Evolutionary conservation across 2,888 invertebrate species (phyloP).

Genomic region (Cylindroiulus punctatus): DNA sequence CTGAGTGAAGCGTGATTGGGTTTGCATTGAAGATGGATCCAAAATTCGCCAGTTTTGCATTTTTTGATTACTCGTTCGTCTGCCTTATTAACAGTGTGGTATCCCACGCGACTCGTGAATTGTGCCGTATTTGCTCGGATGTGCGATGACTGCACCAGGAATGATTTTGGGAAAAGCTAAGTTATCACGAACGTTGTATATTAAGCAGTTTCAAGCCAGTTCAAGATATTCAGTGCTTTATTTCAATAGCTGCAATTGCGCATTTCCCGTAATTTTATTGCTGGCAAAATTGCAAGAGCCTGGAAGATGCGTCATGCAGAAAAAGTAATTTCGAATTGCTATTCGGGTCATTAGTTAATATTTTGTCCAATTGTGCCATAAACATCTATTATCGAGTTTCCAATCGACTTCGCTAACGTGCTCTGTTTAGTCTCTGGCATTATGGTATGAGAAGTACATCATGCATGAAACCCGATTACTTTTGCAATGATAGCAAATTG

Average conservation of each 20-base stretch:
- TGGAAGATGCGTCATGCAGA: background rate
- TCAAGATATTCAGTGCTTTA: conserved; percentile 23
- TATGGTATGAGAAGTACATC: background rate
- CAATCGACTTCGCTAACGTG: background rate
- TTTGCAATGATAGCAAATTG: background rate
- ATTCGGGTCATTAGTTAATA: background rate
- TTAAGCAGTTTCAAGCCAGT: background rate
- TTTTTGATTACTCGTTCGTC: conserved; percentile 37
- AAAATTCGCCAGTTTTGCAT: conserved; percentile 36
- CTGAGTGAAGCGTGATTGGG: too few species aligned
- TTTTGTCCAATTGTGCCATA: background rate
- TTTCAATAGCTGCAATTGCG: background rate
- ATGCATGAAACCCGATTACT: background rate
- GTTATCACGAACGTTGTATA: background rate
- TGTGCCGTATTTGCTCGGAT: background rate
- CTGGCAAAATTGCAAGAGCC: background rate
- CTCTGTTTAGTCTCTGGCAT: background rate
- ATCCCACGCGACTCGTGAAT: background rate
- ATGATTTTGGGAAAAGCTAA: background rate
- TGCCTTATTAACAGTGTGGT: conserved; percentile 30
- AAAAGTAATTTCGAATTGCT: background rate
- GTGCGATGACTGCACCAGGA: background rate
- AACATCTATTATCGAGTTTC: background rate
- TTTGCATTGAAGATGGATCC: too few species aligned
- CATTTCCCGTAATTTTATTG: background rate